These are phyloP conservation scores for Lethrus apterus DNA, from an alignment of 1,140 invertebrate species.

Conservation along the genomic window DNA sequence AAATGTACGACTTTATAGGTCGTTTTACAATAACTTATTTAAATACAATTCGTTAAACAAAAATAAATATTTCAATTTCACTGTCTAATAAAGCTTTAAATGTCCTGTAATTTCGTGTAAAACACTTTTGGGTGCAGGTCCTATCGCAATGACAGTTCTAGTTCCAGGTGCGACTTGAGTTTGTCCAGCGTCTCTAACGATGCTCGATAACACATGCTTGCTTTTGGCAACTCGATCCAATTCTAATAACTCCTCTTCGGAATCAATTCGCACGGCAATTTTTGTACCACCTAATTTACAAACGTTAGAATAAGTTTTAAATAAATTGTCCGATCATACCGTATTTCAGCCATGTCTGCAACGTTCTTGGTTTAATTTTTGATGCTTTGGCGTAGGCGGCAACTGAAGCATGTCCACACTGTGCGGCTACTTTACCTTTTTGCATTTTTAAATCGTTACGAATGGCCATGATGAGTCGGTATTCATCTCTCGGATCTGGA, in stretches of 20 bases:
- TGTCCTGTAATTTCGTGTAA: conserved; percentile 82
- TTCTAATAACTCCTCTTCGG: conserved; percentile 56
- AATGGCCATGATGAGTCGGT: conserved; percentile 80
- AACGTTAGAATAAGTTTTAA: background rate
- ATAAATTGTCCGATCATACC: conserved; percentile 39
- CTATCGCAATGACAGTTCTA: conserved; percentile 81
- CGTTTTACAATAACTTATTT: background rate
- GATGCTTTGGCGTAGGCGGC: conserved; percentile 66
- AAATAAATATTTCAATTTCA: conserved; percentile 8
- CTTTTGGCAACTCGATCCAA: conserved; percentile 60
- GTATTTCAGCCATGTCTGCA: conserved; percentile 66
- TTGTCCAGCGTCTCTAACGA: conserved; percentile 81
- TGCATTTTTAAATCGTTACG: conserved; percentile 88
- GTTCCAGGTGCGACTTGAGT: conserved; percentile 84
- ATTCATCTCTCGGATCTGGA: conserved; percentile 44
- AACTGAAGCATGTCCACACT: conserved; percentile 85
- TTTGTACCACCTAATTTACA: conserved; percentile 38
- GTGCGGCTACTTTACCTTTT: conserved; percentile 89
- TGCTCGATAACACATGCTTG: conserved; percentile 59
- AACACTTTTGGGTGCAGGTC: conserved; percentile 68
- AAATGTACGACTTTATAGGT: too few species aligned
- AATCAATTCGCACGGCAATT: conserved; percentile 51
- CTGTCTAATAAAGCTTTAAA: conserved; percentile 75
- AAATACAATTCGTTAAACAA: background rate
- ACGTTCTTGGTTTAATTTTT: conserved; percentile 50